A percentile compares a stretch with the other conserved stretches of the same genome.
phyloP scores from a whole-genome alignment of 1,140 invertebrate genomes.

The Vollenhovia emeryi region DNA sequence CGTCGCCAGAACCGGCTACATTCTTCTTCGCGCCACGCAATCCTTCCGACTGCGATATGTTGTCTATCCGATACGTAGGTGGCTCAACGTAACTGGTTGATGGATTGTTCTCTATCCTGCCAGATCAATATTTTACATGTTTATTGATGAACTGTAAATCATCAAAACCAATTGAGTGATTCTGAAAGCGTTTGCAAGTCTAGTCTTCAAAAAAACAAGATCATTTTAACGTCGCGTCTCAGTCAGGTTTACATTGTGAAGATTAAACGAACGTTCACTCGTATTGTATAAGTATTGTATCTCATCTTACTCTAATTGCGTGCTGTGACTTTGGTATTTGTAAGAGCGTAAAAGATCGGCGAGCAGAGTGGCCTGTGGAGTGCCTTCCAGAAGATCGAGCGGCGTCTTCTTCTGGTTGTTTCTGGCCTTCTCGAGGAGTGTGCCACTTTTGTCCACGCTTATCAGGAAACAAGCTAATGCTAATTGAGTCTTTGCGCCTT shows the following conservation, averaged over 20 bases:
- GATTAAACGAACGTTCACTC: not conserved
- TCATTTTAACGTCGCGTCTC: not conserved
- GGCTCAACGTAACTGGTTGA: conserved; percentile 36
- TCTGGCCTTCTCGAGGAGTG: conserved; percentile 83
- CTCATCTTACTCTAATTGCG: conserved; percentile 61
- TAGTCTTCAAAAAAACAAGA: not conserved
- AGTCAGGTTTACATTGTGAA: not conserved
- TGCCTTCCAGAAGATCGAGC: conserved; percentile 85
- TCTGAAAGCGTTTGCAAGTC: not conserved
- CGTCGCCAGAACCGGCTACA: conserved; percentile 56
- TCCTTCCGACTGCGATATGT: conserved; percentile 57
- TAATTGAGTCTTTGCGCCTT: conserved; percentile 78
- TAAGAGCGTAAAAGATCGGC: conserved; percentile 80
- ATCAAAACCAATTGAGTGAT: not conserved
- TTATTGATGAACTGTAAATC: not conserved
- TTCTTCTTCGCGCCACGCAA: conserved; percentile 27
- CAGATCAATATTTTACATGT: not conserved
- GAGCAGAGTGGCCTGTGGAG: conserved; percentile 75
- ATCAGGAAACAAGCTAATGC: conserved; percentile 81
- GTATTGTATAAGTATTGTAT: not conserved
- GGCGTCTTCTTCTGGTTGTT: conserved; percentile 90
- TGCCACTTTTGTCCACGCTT: conserved; percentile 76
- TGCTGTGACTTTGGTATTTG: conserved; percentile 71
- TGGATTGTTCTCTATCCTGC: conserved; percentile 65
- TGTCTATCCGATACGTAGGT: conserved; percentile 65